Conservation (phyloP, 1,140 invertebrate genomes). For the Leptoteleia sp. region DNA sequence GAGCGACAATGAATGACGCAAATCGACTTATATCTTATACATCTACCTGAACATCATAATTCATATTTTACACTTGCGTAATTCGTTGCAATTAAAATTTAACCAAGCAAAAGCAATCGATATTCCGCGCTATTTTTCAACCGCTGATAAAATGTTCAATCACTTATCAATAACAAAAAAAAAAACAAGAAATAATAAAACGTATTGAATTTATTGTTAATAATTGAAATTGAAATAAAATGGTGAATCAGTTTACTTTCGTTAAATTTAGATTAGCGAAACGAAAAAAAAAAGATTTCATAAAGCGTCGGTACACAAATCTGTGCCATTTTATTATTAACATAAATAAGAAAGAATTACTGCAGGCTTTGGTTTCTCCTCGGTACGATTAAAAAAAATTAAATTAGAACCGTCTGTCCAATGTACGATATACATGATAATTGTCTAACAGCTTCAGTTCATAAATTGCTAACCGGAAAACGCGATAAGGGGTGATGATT, state of each 20-base stretch:
- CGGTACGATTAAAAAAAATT: conserved; percentile 53
- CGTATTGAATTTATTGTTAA: too few species aligned
- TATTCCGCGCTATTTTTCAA: too few species aligned
- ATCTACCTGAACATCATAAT: background rate
- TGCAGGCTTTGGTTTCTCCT: conserved; percentile 43
- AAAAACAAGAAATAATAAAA: too few species aligned
- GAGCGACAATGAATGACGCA: conserved; percentile 5
- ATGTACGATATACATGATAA: conserved; percentile 68
- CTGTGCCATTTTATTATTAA: conserved; percentile 18
- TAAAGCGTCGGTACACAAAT: conserved; percentile 6
- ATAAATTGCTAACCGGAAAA: conserved; percentile 72
- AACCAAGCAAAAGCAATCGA: too few species aligned
- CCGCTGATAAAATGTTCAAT: too few species aligned
- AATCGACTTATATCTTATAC: conserved; percentile 12
- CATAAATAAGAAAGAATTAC: conserved; percentile 21
- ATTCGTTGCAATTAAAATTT: conserved; percentile 6
- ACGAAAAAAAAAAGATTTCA: too few species aligned
- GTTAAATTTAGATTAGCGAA: too few species aligned
- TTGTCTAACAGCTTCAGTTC: conserved; percentile 68
- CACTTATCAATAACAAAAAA: too few species aligned
- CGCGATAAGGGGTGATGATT: conserved; percentile 65
- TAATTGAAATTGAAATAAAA: too few species aligned
- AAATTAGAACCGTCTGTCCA: conserved; percentile 62
- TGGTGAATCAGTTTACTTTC: too few species aligned
- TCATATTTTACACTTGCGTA: conserved; percentile 18